Percentiles rank a stretch among this genome's conserved stretches.
These are phyloP conservation scores for Clostera curtula DNA, from an alignment of 2,888 invertebrate genomes.

Conservation along the genomic window DNA sequence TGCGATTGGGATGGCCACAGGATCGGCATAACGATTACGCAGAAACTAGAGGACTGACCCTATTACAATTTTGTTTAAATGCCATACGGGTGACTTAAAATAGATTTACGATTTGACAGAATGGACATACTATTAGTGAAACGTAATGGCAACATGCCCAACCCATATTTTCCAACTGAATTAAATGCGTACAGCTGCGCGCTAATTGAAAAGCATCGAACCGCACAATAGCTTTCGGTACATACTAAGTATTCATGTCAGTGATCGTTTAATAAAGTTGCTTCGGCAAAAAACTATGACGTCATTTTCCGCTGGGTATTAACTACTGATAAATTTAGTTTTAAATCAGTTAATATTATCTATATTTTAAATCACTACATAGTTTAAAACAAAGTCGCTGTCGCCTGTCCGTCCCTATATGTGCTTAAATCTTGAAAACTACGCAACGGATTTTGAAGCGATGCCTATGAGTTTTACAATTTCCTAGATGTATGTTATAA, in stretches of 20 bases:
- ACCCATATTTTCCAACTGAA: constrained; percentile 8
- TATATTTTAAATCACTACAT: too few species aligned
- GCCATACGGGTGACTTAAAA: constrained; percentile 10
- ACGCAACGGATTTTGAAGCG: too few species aligned
- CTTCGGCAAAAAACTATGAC: too few species aligned
- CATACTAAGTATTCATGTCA: too few species aligned
- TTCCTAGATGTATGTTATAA: constrained; percentile 93
- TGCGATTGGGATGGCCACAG: constrained; percentile 39
- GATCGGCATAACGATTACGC: constrained; percentile 25
- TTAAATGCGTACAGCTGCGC: constrained; percentile 7
- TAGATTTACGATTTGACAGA: constrained; percentile 12
- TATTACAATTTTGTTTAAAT: constrained; percentile 20
- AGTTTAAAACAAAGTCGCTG: too few species aligned
- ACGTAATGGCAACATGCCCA: constrained; percentile 11
- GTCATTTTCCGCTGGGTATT: too few species aligned
- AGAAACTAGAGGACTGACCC: constrained; percentile 49
- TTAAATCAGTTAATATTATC: too few species aligned
- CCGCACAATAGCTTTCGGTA: too few species aligned
- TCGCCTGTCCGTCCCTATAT: too few species aligned
- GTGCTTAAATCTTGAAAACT: too few species aligned
- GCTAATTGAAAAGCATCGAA: constrained; percentile 6
- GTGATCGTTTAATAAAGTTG: too few species aligned
- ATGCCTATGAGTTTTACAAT: constrained; percentile 92
- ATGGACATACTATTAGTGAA: constrained; percentile 8
- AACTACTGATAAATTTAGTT: too few species aligned